Evolutionary conservation across 53 echinoderm and acorn worm species (phyloP).

Genomic region (Henricia sp.): DNA sequence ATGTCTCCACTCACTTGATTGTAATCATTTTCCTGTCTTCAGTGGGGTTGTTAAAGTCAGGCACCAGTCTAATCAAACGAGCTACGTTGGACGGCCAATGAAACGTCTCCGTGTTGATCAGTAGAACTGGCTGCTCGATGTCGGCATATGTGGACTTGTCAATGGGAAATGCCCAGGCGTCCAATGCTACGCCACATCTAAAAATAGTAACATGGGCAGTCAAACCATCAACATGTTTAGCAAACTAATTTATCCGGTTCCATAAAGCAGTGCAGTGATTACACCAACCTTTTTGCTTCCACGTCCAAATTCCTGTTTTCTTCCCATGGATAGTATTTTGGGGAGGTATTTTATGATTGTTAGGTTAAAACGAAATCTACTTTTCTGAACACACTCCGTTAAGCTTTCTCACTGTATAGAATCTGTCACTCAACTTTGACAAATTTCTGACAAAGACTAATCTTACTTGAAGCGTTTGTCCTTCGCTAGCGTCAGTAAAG

Average conservation of each 20-base stretch:
- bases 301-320: background rate
- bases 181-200: constrained; percentile 84
- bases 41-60: constrained; percentile 64
- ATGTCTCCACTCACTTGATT: constrained; percentile 64
- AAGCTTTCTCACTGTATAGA: too few relatives aligned
- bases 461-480: constrained; percentile 95
- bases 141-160: constrained; percentile 28
- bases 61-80: constrained; percentile 68
- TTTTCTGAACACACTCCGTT: too few relatives aligned
- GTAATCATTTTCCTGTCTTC: constrained; percentile 88
- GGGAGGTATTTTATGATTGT: too few relatives aligned
- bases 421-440: too few relatives aligned
- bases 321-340: too few relatives aligned
- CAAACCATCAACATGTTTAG: too few relatives aligned
- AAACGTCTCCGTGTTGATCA: constrained; percentile 91
- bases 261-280: too few relatives aligned
- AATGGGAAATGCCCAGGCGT: constrained; percentile 85
- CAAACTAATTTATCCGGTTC: too few relatives aligned
- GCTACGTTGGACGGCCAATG: constrained; percentile 85
- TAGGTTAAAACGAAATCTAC: background rate
- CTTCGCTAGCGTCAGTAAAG: constrained; percentile 72
- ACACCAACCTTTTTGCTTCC: too few relatives aligned
- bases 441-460: background rate
- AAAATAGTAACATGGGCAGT: too few relatives aligned
- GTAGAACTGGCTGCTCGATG: constrained; percentile 79